phyloP scores from a whole-genome alignment of 2,113 vertebrate species.

The Muscicapa adusta region DNA sequence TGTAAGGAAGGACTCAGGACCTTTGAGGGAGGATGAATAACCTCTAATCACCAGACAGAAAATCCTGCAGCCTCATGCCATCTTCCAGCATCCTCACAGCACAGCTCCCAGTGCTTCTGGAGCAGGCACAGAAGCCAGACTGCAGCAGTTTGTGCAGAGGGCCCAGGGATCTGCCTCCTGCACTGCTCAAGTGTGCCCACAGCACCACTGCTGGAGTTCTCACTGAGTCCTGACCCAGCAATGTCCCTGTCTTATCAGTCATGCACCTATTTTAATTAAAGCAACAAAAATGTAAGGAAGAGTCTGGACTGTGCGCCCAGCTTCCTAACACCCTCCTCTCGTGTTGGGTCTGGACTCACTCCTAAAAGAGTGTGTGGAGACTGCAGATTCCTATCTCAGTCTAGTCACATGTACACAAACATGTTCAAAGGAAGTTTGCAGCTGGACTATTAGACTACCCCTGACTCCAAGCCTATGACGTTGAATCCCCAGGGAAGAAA shows the following conservation, averaged over 20 bases:
- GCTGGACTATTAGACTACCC: background rate
- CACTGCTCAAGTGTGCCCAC: rapidly evolving
- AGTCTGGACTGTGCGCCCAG: no score
- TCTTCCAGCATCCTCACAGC: background rate
- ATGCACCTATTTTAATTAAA: rapidly evolving
- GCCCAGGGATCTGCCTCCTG: no score
- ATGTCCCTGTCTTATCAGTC: background rate
- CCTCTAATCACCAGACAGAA: background rate
- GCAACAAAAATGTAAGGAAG: background rate
- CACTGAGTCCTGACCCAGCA: rapidly evolving
- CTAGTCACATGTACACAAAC: rapidly evolving
- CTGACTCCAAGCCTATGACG: background rate
- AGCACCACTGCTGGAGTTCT: background rate
- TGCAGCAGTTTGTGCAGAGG: background rate
- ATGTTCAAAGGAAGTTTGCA: background rate
- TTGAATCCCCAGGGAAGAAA: background rate
- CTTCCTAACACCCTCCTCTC: background rate
- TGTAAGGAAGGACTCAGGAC: background rate
- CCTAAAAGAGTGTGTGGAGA: background rate
- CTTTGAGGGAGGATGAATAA: background rate
- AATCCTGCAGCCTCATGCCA: background rate
- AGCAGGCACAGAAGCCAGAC: background rate
- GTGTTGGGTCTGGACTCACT: rapidly evolving
- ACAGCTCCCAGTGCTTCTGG: background rate
- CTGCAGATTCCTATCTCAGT: background rate